Evolutionary conservation across 2,113 vertebrate species (phyloP).

Genomic region (Rhodinocichla rosea): DNA sequence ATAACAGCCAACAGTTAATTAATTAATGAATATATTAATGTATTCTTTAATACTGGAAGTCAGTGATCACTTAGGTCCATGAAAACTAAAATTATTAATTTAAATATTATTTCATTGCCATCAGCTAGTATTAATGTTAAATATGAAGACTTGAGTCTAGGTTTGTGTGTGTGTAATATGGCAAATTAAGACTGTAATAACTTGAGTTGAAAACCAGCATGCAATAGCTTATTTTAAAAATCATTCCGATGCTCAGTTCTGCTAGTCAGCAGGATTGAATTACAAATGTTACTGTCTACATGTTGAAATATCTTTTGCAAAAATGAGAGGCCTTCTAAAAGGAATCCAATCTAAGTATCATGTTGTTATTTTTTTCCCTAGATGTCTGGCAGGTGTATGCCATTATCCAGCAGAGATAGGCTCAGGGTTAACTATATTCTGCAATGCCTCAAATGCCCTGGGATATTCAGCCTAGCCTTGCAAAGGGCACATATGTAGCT

Average conservation of each 20-base stretch:
- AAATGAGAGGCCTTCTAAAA: constrained; percentile 51
- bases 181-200: constrained; percentile 12
- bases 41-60: background rate
- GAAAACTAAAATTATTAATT: background rate
- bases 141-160: background rate
- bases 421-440: constrained; percentile 43
- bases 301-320: constrained; percentile 53
- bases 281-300: constrained; percentile 41
- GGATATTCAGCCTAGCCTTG: constrained; percentile 33
- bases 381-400: constrained; percentile 61
- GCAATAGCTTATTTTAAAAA: constrained; percentile 27
- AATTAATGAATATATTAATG: background rate
- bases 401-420: constrained; percentile 44
- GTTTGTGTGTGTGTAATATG: background rate
- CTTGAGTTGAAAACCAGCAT: background rate
- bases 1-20: background rate
- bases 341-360: constrained; percentile 49
- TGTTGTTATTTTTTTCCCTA: constrained; percentile 41
- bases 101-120: background rate
- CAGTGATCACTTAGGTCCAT: background rate
- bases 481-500: constrained; percentile 46
- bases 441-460: constrained; percentile 29
- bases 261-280: constrained; percentile 50
- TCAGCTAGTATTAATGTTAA: background rate
- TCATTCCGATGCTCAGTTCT: background rate